Conservation (phyloP, 2,888 invertebrate species). For the Tolmerus cingulatus region DNA sequence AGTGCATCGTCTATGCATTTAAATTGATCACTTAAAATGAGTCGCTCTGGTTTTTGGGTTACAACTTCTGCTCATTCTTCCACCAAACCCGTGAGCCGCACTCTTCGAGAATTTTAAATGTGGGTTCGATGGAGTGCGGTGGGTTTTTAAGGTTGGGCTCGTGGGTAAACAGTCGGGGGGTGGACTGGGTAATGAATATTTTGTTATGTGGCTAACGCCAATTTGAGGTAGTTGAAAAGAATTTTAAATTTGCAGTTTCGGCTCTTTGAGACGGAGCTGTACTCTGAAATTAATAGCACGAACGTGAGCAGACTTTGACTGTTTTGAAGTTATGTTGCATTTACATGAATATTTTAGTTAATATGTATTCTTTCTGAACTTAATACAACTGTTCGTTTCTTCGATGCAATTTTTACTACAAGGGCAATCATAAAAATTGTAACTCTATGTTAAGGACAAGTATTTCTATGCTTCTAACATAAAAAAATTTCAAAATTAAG, state of each 20-base stretch:
- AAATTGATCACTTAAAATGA: neutral
- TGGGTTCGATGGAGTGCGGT: neutral
- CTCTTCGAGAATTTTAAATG: neutral
- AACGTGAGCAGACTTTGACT: neutral
- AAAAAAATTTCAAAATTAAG: neutral
- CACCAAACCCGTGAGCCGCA: neutral
- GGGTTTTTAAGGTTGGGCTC: neutral
- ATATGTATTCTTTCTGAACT: neutral
- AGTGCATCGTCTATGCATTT: neutral
- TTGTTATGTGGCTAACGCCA: neutral
- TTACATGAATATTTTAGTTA: neutral
- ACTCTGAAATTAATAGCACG: neutral
- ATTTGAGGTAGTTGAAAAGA: neutral
- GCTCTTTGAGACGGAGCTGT: neutral
- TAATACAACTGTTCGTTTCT: neutral
- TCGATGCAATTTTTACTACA: neutral
- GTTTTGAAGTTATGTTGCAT: neutral
- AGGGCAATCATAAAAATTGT: neutral
- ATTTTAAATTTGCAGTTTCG: neutral
- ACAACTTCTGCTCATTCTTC: neutral
- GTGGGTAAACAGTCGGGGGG: neutral
- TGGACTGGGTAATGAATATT: neutral
- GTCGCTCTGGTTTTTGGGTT: neutral
- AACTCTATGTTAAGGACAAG: neutral
- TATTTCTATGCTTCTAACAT: neutral